Percentiles rank a stretch among this genome's conserved stretches.
phyloP scores from a whole-genome alignment of 2,797 vertebrate species.

The Leptoclinus maculatus region DNA sequence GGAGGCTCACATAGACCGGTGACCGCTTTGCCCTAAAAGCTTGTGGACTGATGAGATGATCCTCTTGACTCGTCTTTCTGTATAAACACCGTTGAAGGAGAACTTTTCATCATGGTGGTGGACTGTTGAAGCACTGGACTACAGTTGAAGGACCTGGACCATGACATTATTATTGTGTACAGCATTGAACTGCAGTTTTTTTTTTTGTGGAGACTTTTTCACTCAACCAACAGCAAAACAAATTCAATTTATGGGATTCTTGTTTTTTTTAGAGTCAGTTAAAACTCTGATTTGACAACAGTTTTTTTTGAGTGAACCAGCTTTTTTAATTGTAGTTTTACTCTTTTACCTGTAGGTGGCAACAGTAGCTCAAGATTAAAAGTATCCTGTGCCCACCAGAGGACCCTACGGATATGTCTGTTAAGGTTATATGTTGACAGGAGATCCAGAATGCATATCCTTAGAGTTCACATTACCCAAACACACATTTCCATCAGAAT shows the following conservation, averaged over 20 bases:
- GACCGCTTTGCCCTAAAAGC: not conserved
- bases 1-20: conserved; percentile 76
- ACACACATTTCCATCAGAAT: conserved; percentile 52
- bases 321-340: conserved; percentile 32
- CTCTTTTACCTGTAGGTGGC: conserved; percentile 62
- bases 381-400: conserved; percentile 42
- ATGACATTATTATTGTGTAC: conserved; percentile 2
- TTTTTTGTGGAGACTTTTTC: not conserved
- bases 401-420: conserved; percentile 25
- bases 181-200: not conserved
- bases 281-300: not conserved
- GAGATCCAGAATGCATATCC: not conserved
- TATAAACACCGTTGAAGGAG: not conserved
- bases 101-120: not conserved
- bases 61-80: not conserved
- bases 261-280: not conserved
- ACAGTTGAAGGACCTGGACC: not conserved
- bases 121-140: not conserved
- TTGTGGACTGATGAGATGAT: not conserved
- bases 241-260: not conserved
- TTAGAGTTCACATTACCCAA: conserved; percentile 47
- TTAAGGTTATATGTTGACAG: conserved; percentile 3
- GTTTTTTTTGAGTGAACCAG: not conserved
- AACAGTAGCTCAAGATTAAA: conserved; percentile 34
- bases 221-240: not conserved